A percentile compares a stretch with the other conserved stretches of the same genome.
Evolutionary conservation across 64 coral and sea anemone genomes (phyloP).

Genomic region (Platygyra sinensis): DNA sequence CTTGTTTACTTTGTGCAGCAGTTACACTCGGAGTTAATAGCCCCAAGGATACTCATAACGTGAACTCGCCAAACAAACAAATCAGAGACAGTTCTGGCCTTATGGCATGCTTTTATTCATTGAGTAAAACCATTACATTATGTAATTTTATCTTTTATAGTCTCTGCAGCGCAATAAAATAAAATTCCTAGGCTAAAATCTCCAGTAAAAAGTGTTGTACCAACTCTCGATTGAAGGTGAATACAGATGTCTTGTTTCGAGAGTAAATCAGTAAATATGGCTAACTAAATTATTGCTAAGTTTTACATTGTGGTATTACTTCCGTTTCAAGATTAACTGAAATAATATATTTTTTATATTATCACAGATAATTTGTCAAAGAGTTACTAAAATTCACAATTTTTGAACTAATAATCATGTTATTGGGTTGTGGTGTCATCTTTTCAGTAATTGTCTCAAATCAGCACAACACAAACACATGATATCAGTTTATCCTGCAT

Average conservation of each 20-base stretch:
- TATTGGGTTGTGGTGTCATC: too few relatives aligned
- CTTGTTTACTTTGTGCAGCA: too few relatives aligned
- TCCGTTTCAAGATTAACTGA: not conserved
- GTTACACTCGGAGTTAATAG: too few relatives aligned
- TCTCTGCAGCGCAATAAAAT: not conserved
- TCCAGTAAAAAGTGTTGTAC: not conserved
- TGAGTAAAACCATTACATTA: constrained; percentile 26
- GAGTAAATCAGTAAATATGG: too few relatives aligned
- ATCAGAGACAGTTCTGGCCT: not conserved
- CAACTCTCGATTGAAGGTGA: not conserved
- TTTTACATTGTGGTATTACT: not conserved
- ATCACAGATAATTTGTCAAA: not conserved
- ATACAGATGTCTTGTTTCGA: not conserved
- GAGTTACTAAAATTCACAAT: not conserved
- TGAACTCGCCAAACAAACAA: not conserved
- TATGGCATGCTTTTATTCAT: constrained; percentile 43
- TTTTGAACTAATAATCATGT: too few relatives aligned
- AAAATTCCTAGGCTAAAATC: not conserved
- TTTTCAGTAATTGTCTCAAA: too few relatives aligned
- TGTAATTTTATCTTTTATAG: not conserved
- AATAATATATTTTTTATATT: not conserved
- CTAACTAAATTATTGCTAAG: too few relatives aligned
- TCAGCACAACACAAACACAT: too few relatives aligned
- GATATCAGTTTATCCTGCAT: too few relatives aligned
- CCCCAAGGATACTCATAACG: too few relatives aligned